phyloP scores from a whole-genome alignment of 2,113 vertebrate species.

The Polyodon spathula region DNA sequence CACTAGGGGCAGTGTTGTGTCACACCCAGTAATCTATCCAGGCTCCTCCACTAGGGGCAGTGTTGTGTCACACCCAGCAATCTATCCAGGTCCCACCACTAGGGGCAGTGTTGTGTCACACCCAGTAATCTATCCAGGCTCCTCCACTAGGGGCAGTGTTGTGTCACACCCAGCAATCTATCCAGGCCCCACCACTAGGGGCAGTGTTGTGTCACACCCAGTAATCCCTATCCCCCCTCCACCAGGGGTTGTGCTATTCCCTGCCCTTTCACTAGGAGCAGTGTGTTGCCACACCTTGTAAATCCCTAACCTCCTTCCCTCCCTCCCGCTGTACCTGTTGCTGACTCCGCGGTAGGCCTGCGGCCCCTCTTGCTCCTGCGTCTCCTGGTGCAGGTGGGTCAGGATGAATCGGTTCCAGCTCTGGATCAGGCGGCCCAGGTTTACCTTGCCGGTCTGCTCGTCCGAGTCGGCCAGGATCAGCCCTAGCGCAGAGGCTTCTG shows the following conservation, averaged over 20 bases:
- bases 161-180: background rate
- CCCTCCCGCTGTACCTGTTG: constrained; percentile 56
- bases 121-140: background rate
- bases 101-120: background rate
- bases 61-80: too few relatives aligned
- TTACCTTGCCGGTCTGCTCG: constrained; percentile 88
- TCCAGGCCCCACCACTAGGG: too few relatives aligned
- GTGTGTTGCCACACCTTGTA: background rate
- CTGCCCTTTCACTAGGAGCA: background rate
- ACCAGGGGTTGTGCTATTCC: too few relatives aligned
- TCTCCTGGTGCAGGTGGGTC: constrained; percentile 94
- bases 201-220: too few relatives aligned
- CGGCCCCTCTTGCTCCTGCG: constrained; percentile 88
- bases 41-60: too few relatives aligned
- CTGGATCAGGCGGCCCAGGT: constrained; percentile 83
- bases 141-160: too few relatives aligned
- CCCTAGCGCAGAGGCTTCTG: constrained; percentile 87
- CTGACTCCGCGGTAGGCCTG: constrained; percentile 87
- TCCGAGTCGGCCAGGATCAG: constrained; percentile 92
- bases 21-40: too few relatives aligned
- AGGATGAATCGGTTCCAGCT: constrained; percentile 98
- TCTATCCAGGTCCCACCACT: too few relatives aligned
- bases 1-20: too few relatives aligned
- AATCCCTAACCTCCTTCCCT: too few relatives aligned
- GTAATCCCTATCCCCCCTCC: too few relatives aligned